These are phyloP conservation scores for Arizona elegans DNA, from an alignment of 2,113 vertebrate genomes.

Conservation along the genomic window DNA sequence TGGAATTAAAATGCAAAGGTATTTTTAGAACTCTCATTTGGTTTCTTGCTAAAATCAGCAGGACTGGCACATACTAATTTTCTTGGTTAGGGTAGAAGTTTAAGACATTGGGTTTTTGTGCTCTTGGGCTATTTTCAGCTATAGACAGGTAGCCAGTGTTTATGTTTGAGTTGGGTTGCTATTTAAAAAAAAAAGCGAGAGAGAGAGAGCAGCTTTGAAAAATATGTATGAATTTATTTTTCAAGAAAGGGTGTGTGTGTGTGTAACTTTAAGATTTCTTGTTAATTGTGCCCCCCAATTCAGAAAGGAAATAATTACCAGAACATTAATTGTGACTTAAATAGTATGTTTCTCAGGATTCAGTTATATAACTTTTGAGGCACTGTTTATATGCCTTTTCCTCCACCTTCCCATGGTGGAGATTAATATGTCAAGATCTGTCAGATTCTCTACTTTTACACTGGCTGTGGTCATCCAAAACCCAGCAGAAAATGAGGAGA, in stretches of 20 bases:
- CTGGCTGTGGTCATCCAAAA: not conserved
- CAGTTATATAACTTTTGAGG: conserved; percentile 44
- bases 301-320: conserved; percentile 55
- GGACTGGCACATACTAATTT: conserved; percentile 52
- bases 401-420: conserved; percentile 6
- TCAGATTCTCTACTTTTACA: conserved; percentile 1
- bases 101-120: conserved; percentile 59
- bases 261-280: conserved; percentile 35
- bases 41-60: conserved; percentile 60
- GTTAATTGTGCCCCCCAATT: conserved; percentile 47
- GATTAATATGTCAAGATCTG: conserved; percentile 49
- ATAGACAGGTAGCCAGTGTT: conserved; percentile 49
- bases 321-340: conserved; percentile 55
- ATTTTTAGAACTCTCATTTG: conserved; percentile 49
- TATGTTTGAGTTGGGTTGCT: conserved; percentile 56
- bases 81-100: conserved; percentile 54
- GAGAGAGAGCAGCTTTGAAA: conserved; percentile 15
- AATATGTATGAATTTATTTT: conserved; percentile 52
- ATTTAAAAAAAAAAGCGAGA: conserved; percentile 34
- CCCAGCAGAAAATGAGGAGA: conserved; percentile 21
- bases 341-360: conserved; percentile 44
- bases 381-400: conserved; percentile 38
- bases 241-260: conserved; percentile 39
- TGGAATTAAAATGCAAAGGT: conserved; percentile 59
- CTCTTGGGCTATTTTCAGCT: conserved; percentile 54